phyloP scores from a whole-genome alignment of 1,140 invertebrate genomes.

The Akabosia matsudoensis region DNA sequence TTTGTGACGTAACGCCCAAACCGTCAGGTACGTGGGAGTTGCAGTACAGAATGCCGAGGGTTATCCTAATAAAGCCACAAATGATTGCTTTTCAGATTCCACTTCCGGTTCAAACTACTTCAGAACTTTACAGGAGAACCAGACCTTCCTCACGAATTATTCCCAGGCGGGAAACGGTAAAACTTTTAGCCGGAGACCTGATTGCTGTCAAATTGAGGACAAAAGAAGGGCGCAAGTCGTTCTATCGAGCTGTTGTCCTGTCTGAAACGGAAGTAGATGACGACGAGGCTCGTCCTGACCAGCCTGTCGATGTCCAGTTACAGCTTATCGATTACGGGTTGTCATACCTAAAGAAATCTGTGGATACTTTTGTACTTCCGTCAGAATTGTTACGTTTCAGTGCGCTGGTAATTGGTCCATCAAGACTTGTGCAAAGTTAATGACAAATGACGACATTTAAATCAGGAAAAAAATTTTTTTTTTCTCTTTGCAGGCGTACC shows the following conservation, averaged over 20 bases:
- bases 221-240: background rate
- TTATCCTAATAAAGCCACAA: no score
- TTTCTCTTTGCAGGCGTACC: background rate
- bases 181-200: background rate
- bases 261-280: background rate
- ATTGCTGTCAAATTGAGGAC: background rate
- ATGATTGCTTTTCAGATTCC: no score
- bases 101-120: no score
- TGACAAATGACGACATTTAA: no score
- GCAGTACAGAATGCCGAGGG: background rate
- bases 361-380: background rate
- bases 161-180: background rate
- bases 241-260: background rate
- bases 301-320: background rate
- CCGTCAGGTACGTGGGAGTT: background rate
- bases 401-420: background rate
- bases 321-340: background rate
- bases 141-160: no score
- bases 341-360: background rate
- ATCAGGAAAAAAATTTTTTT: background rate
- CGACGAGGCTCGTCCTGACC: background rate
- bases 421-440: background rate
- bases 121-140: no score
- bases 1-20: conserved; percentile 25
- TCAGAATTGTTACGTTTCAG: background rate